Conservation (phyloP, 2,797 vertebrate genomes). For the Euthynnus affinis region DNA sequence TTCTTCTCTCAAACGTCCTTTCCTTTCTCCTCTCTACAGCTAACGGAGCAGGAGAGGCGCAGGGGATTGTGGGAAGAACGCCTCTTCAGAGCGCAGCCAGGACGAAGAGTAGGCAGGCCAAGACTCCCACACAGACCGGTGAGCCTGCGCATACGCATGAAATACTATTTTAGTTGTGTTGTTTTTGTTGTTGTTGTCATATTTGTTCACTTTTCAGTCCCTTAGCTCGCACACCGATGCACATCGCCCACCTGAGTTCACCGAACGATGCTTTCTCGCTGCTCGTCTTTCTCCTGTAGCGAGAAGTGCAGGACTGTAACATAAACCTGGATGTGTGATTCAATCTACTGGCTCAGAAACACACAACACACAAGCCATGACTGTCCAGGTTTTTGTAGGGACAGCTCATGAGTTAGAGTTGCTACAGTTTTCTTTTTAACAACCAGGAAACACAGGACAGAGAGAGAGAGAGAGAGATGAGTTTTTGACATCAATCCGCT, state of each 20-base stretch:
- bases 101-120: slow-evolving; percentile 77
- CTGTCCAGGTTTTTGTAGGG: too few species aligned
- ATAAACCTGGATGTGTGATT: neutral
- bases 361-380: too few species aligned
- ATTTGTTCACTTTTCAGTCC: slow-evolving; percentile 18
- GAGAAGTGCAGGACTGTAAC: slow-evolving; percentile 8
- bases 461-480: too few species aligned
- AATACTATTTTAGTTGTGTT: neutral
- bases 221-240: neutral
- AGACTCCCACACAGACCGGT: slow-evolving; percentile 72
- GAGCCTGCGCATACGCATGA: slow-evolving; percentile 26
- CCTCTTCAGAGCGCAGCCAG: slow-evolving; percentile 69
- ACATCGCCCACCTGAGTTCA: slow-evolving; percentile 26
- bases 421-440: too few species aligned
- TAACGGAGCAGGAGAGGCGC: slow-evolving; percentile 55
- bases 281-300: neutral
- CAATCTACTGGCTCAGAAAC: too few species aligned
- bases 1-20: slow-evolving; percentile 2
- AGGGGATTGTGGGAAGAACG: slow-evolving; percentile 55
- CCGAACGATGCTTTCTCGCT: neutral
- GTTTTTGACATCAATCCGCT: too few species aligned
- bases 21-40: slow-evolving; percentile 28
- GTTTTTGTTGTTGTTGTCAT: neutral
- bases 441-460: too few species aligned
- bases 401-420: too few species aligned